A percentile compares a stretch with the other conserved stretches of the same genome.
phyloP scores from a whole-genome alignment of 2,888 invertebrate genomes.

The Drosophila atripex region DNA sequence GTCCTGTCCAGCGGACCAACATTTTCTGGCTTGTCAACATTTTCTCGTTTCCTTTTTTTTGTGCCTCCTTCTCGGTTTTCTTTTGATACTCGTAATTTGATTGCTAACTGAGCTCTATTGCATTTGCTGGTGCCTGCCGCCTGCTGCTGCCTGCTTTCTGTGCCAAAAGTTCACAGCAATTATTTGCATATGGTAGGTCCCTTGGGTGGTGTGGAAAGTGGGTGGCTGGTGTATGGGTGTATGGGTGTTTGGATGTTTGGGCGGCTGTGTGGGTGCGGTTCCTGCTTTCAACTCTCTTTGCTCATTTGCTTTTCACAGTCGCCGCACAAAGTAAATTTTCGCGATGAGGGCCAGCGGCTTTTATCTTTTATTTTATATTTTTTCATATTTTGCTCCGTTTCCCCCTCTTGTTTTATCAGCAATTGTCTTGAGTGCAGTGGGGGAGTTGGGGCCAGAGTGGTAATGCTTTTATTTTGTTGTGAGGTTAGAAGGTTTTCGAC shows the following conservation, averaged over 20 bases:
- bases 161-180: conserved; percentile 58
- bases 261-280: conserved; percentile 10
- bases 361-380: conserved; percentile 43
- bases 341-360: conserved; percentile 44
- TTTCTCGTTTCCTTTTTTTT: conserved; percentile 30
- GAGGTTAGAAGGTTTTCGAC: conserved; percentile 12
- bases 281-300: conserved; percentile 38
- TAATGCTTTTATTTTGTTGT: background rate
- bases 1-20: conserved; percentile 48
- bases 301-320: conserved; percentile 57
- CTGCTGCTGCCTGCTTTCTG: conserved; percentile 38
- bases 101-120: conserved; percentile 50
- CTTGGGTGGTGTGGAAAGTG: conserved; percentile 33
- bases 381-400: conserved; percentile 8
- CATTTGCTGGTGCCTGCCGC: conserved; percentile 31
- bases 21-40: conserved; percentile 54
- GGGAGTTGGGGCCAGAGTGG: background rate
- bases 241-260: background rate
- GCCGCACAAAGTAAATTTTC: conserved; percentile 51
- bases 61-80: conserved; percentile 25
- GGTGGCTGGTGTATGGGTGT: conserved; percentile 6
- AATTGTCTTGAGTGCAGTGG: conserved; percentile 39
- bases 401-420: conserved; percentile 29
- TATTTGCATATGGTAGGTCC: conserved; percentile 55
- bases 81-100: conserved; percentile 56